phyloP scores from a whole-genome alignment of 2,113 vertebrate species.

The Cygnus buccinator region DNA sequence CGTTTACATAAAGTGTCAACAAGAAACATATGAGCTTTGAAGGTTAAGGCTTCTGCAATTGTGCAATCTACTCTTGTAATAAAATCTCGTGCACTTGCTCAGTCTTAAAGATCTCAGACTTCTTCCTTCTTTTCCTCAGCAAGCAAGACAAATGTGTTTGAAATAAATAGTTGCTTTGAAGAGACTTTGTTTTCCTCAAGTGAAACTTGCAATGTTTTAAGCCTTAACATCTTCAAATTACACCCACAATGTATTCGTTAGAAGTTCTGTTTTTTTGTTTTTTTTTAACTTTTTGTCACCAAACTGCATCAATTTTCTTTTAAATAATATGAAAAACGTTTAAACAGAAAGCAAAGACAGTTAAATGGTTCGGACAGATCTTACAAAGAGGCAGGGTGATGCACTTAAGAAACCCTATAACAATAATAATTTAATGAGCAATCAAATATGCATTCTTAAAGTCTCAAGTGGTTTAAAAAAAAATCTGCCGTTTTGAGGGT shows the following conservation, averaged over 20 bases:
- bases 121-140: background rate
- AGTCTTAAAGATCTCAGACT: background rate
- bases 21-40: background rate
- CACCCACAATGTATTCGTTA: background rate
- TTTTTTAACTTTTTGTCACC: background rate
- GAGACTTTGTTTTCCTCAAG: background rate
- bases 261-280: background rate
- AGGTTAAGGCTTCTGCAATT: background rate
- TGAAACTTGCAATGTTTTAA: background rate
- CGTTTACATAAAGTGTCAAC: background rate
- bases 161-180: slow-evolving; percentile 2
- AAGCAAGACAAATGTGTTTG: background rate
- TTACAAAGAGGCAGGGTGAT: background rate
- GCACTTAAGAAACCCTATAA: background rate
- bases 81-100: background rate
- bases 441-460: slow-evolving; percentile 51
- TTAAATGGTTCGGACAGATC: background rate
- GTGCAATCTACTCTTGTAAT: background rate
- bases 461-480: background rate
- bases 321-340: background rate
- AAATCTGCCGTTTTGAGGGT: background rate
- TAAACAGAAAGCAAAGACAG: background rate
- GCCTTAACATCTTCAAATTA: slow-evolving; percentile 8
- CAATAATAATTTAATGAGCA: slow-evolving; percentile 53
- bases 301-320: background rate